Percentiles rank a stretch among this genome's conserved stretches.
These are phyloP conservation scores for Temnothorax unifasciatus DNA, from an alignment of 2,888 invertebrate species.

Conservation along the genomic window DNA sequence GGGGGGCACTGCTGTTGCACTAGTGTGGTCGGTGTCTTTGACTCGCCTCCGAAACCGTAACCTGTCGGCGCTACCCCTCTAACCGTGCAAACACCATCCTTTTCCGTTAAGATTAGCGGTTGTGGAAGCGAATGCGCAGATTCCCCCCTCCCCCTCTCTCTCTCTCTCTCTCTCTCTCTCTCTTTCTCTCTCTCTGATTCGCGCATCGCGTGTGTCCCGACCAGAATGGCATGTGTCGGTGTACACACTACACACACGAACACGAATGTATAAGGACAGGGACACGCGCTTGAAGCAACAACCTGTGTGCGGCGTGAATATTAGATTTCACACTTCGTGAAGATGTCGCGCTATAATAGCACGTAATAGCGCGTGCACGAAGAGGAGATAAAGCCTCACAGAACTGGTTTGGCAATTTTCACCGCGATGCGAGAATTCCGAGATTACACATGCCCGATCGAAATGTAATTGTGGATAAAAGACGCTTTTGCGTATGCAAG, in stretches of 20 bases:
- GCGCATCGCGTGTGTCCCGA: neutral
- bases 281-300: slow-evolving; percentile 38
- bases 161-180: neutral
- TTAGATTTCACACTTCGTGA: slow-evolving; percentile 56
- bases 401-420: slow-evolving; percentile 15
- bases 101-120: slow-evolving; percentile 48
- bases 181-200: neutral
- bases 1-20: slow-evolving; percentile 53
- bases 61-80: slow-evolving; percentile 24
- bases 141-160: neutral
- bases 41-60: slow-evolving; percentile 44
- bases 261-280: neutral
- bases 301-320: slow-evolving; percentile 51
- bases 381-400: slow-evolving; percentile 27
- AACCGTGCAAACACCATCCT: slow-evolving; percentile 35
- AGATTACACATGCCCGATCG: neutral
- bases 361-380: slow-evolving; percentile 51
- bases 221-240: slow-evolving; percentile 5
- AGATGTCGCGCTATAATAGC: slow-evolving; percentile 45
- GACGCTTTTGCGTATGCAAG: neutral
- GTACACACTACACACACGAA: neutral
- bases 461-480: neutral
- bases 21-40: slow-evolving; percentile 53
- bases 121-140: slow-evolving; percentile 1
- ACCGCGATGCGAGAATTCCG: neutral